Base-by-base conservation (phyloP, 2,113 vertebrate genomes). In the Trematomus loennbergii region DNA sequence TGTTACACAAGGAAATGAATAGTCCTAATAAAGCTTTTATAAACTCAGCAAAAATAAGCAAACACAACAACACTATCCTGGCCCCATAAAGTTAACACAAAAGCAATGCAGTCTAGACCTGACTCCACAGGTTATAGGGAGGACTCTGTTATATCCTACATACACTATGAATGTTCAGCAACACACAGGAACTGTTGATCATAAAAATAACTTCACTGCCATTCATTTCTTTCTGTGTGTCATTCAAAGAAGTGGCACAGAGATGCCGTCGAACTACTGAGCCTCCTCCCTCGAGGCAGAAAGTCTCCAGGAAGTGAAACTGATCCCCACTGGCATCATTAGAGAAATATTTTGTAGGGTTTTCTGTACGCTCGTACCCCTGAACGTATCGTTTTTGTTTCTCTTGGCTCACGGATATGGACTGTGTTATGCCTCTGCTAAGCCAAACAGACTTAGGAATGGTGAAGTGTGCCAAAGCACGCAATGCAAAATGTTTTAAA, bases 361-460 rank as follows among this genome's bases (percentile, higher is more conserved):
- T 86, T 77, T 67, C 71, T 81, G 85, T 90, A 76, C 49, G 76
- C 90, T 90, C 75, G 84, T 88, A 92, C 80, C 88, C 88, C 91
- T 82, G 86, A 86, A 92, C 83, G 73, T 94, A 94, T 94, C 90
- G 15, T 78, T 86, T 94, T 94, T 94, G 90, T 94, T 95, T 93
- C 86, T 93, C 86, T 94, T 95, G 93, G 93, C 93, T 83, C 9
- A 3, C 50, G 45, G 60, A 82, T 43, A 82, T 74, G 84, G 91
- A 82, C 86, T 87, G 83, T 90, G 90, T 89, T 92, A 86, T 87
- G 90, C 91, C 87, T 93, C 89, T 82, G 90, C 90, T 92, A 90
- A 94, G 88, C 91, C 90, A 94, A 95, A 94, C 93, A 94, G 91
- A 91, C 86, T 91, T 76, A 88, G 93, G 87, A 91, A 92, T 90